phyloP scores from a whole-genome alignment of 2,113 vertebrate species.

The Fregetta grallaria region DNA sequence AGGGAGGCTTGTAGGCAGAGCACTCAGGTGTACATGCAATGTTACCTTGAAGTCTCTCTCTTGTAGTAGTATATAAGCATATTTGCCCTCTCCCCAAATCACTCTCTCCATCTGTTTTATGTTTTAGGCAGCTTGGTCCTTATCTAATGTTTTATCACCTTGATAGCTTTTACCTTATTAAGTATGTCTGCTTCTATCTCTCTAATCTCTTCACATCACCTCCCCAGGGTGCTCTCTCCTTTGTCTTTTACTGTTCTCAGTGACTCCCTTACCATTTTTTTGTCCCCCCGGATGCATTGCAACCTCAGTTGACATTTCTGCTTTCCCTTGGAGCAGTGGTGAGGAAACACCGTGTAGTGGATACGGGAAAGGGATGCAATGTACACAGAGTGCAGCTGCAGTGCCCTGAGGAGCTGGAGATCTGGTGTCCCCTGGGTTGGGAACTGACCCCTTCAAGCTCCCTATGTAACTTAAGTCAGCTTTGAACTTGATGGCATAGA shows the following conservation, averaged over 20 bases:
- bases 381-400: not conserved
- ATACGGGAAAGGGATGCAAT: not conserved
- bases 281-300: not conserved
- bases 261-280: not conserved
- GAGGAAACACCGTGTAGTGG: not conserved
- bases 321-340: not conserved
- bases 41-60: not conserved
- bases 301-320: not conserved
- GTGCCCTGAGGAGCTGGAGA: not conserved
- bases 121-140: constrained; percentile 8
- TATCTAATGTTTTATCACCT: constrained; percentile 39
- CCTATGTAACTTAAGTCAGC: not conserved
- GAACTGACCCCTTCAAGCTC: not conserved
- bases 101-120: not conserved
- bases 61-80: not conserved
- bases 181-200: not conserved
- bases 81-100: not conserved
- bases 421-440: not conserved
- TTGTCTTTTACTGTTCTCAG: not conserved
- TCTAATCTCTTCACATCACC: constrained; percentile 13
- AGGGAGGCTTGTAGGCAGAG: not conserved
- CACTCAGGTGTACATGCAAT: not conserved
- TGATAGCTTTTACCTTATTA: constrained; percentile 43
- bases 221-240: not conserved
- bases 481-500: not conserved